Base-by-base conservation (phyloP, 92 coral and sea anemone species). In the Bergia sp. region DNA sequence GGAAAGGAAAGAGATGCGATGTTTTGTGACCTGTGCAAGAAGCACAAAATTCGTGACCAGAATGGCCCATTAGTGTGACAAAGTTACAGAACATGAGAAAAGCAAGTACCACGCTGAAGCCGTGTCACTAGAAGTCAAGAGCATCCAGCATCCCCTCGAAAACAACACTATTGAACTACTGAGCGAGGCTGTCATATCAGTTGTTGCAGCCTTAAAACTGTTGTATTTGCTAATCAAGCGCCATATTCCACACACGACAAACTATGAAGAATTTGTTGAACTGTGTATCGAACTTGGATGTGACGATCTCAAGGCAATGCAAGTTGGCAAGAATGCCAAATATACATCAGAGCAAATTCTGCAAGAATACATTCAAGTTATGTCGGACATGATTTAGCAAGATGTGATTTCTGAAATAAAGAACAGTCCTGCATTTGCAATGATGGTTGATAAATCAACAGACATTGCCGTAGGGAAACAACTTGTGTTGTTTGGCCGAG, bases 191-290 rank as follows among this genome's bases (percentile, higher is more conserved):
- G 73, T 65, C 73, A 20, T 20, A 65, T 65, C 82, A 5, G 37
- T 78, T 12, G 44, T 75, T 78, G 61, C 53, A 55, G 58, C 36
- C 61, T 78, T 78, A 7, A 78, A 39, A 78, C 16, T 78, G 58
- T 43, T 55, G 53, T 47, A 43, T 47, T 78, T 78, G 58, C 82
- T 78, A 20, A 55, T 78, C 3, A 78, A 78, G 61, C 53, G 50
- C 37, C 82, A 78, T 55, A n/a, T 55, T 12, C 69, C 85, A 44
- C 61, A 80, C 71, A 45, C 72, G 15, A 37, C 86, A 37, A 81
- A 81, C 41, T 81, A 81, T 55, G 72, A 81, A 50, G 86, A 20
- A 55, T 81, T 81, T 49, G 86, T 81, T 74, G 79, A 74, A 74
- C 79, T 74, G 21, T 74, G 79, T 40, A 74, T 38, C 38, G 45